Percentiles rank a stretch among this genome's conserved stretches.
Evolutionary conservation across 2,797 vertebrate genomes (phyloP).

Genomic region (Botia kubotai): DNA sequence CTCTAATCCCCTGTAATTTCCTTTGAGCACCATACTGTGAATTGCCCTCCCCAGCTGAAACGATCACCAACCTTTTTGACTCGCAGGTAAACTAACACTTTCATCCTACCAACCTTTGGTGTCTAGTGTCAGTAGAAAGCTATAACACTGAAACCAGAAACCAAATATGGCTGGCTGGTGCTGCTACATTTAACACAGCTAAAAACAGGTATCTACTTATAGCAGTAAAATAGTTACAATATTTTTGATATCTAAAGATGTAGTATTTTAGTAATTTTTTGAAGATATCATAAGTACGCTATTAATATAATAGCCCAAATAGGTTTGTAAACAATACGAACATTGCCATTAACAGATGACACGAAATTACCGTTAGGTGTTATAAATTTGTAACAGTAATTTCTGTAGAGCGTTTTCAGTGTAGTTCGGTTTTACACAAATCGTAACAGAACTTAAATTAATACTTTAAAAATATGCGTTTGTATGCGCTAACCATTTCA

Average conservation of each 20-base stretch:
- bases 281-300: no score
- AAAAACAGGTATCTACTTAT: not conserved
- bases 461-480: not conserved
- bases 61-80: not conserved
- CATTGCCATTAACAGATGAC: no score
- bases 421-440: no score
- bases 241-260: not conserved
- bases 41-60: constrained; percentile 66
- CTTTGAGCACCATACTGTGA: constrained; percentile 68
- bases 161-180: not conserved
- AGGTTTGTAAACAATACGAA: no score
- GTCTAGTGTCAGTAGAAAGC: not conserved
- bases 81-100: constrained; percentile 2
- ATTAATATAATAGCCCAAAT: no score
- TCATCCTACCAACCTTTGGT: not conserved
- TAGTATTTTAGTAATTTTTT: no score
- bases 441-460: no score
- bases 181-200: not conserved
- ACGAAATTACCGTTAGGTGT: no score
- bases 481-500: not conserved
- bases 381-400: no score
- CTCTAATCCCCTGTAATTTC: constrained; percentile 75
- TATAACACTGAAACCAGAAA: not conserved
- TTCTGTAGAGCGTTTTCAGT: no score
- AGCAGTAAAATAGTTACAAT: not conserved